Percentiles rank a stretch among this genome's conserved stretches.
Conservation (phyloP, 2,113 vertebrate genomes). For the Girardinichthys multiradiatus region DNA sequence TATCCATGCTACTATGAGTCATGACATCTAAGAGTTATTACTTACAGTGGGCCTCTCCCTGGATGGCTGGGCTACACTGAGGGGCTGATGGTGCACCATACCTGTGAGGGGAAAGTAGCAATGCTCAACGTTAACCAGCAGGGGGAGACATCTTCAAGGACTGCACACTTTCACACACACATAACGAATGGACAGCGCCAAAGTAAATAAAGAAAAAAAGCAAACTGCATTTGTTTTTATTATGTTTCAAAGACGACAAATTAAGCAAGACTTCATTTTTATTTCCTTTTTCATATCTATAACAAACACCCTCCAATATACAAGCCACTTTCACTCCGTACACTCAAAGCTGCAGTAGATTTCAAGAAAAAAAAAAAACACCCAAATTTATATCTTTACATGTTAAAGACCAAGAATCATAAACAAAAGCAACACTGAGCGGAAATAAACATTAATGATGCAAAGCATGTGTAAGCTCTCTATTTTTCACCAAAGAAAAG, state of each 20-base stretch:
- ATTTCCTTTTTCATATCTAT: background rate
- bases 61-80: constrained; percentile 88
- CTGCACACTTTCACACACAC: constrained; percentile 5
- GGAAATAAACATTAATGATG: constrained; percentile 40
- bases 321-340: too few species aligned
- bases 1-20: too few species aligned
- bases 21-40: too few species aligned
- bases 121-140: constrained; percentile 22
- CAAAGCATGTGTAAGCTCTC: constrained; percentile 12
- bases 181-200: constrained; percentile 2
- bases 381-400: background rate
- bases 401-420: background rate
- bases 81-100: constrained; percentile 85
- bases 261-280: background rate
- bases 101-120: constrained; percentile 57
- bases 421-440: constrained; percentile 14
- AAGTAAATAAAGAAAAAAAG: background rate
- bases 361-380: background rate
- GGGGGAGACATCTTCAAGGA: constrained; percentile 20
- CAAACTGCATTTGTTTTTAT: background rate
- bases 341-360: constrained; percentile 8
- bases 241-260: background rate
- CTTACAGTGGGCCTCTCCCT: constrained; percentile 92
- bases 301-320: background rate
- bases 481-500: background rate